These are phyloP conservation scores for Callospermophilus lateralis DNA, from an alignment of 2,113 vertebrate species.

Conservation along the genomic window DNA sequence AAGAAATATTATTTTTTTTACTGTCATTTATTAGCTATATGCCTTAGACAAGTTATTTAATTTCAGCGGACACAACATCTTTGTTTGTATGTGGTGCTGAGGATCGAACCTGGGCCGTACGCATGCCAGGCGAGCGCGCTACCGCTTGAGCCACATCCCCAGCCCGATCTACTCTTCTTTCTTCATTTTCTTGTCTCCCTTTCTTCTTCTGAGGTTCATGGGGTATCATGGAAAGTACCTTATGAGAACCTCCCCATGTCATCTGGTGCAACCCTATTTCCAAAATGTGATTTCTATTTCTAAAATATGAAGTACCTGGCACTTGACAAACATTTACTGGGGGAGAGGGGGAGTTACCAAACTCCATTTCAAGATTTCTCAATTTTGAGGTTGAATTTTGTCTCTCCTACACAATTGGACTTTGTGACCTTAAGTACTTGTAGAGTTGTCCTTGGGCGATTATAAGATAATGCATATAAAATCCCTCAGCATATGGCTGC, in stretches of 20 bases:
- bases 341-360: background rate
- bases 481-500: background rate
- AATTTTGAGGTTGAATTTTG: slow-evolving; percentile 32
- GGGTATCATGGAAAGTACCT: background rate
- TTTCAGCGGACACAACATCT: too few species aligned
- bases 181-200: background rate
- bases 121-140: too few species aligned
- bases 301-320: background rate
- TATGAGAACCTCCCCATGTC: background rate
- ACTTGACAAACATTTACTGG: background rate
- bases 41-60: too few species aligned
- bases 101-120: too few species aligned
- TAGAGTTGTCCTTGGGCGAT: background rate
- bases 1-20: too few species aligned
- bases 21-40: too few species aligned
- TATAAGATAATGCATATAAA: background rate
- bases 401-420: background rate
- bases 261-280: background rate
- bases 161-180: background rate
- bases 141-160: too few species aligned
- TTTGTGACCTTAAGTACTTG: background rate
- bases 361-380: slow-evolving; percentile 10
- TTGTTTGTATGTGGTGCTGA: too few species aligned
- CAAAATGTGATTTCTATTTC: background rate
- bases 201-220: background rate